Evolutionary conservation across 2,113 vertebrate species (phyloP), one percentile per base, ranked within the genome.

Genomic region (Corythornis vintsioides): DNA sequence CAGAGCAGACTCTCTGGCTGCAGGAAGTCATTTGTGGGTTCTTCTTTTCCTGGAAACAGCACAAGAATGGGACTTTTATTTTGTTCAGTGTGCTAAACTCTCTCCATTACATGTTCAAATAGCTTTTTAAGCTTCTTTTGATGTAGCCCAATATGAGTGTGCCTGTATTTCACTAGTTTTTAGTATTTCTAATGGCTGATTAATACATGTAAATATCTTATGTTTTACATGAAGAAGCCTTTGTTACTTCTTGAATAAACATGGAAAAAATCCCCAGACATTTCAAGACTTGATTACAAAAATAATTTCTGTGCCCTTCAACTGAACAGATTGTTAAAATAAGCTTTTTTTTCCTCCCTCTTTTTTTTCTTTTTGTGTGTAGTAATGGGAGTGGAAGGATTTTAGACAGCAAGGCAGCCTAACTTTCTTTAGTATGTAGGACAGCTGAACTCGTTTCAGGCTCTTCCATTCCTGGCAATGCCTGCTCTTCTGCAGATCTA

Each of bases 1-100:
- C 91, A 92, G 76, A 94, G 56, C 87, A 84, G 75, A 65, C 78
- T 96, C 69, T 85, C 75, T 95, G 83, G 66, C 92, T 96, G 80
- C 83, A 90, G 86, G 75, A 63, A 90, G 67, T 79, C 80, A 64
- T 94, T 94, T 79, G 61, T 19, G 7, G 5, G 2, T 10, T 70
- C 61, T 86, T 92, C 67, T 88, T 90, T 65, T 75, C 82, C 82
- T 95, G 87, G 43, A n/a, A 88, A 60, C 7, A 60, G 53, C 45
- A 92, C 29, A 89, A 90, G 74, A 95, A 94, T 93, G 75, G 25
- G 67, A 66, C 85, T 78, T 86, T 94, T 3, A 38, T 66, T 95
- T 88, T 89, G 85, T 80, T 93, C 75, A 96, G 57, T 93, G 89
- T 76, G 66, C 74, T 90, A 71, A 91, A 88, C 33, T 88, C 64